These are phyloP conservation scores for Adineta ricciae DNA, from an alignment of 2,888 invertebrate species.

Conservation along the genomic window DNA sequence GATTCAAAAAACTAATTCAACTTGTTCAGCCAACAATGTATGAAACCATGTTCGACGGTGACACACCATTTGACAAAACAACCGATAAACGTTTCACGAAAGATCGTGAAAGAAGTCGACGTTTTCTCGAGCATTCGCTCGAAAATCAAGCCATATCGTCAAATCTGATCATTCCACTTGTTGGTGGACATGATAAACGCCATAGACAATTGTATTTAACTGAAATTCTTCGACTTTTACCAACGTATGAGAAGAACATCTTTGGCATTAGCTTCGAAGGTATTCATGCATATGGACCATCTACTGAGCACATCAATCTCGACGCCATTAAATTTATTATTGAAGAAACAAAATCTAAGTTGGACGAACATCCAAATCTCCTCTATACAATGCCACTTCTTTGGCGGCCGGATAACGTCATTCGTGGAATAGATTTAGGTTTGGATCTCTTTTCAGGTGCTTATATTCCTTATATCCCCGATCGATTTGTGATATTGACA, in stretches of 20 bases:
- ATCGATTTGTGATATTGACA: neutral
- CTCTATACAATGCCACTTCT: neutral
- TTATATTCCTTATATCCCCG: slow-evolving; percentile 55
- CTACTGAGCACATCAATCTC: neutral
- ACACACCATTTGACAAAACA: neutral
- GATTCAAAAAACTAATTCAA: neutral
- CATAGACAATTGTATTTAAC: neutral
- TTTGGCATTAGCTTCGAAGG: slow-evolving; percentile 7
- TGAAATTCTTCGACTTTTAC: neutral
- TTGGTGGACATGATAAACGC: neutral
- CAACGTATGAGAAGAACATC: neutral
- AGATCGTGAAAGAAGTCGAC: slow-evolving; percentile 2
- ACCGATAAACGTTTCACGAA: neutral
- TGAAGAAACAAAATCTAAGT: neutral
- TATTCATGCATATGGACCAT: neutral
- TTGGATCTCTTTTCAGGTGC: slow-evolving; percentile 80
- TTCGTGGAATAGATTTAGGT: slow-evolving; percentile 66
- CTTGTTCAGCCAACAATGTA: neutral
- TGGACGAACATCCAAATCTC: neutral
- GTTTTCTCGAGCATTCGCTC: neutral
- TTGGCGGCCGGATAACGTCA: slow-evolving; percentile 58
- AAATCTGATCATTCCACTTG: neutral
- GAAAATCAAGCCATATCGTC: neutral
- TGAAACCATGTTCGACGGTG: slow-evolving; percentile 8
- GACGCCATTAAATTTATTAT: neutral